Evolutionary conservation across 2,113 vertebrate species (phyloP).

Genomic region (Gambusia affinis): DNA sequence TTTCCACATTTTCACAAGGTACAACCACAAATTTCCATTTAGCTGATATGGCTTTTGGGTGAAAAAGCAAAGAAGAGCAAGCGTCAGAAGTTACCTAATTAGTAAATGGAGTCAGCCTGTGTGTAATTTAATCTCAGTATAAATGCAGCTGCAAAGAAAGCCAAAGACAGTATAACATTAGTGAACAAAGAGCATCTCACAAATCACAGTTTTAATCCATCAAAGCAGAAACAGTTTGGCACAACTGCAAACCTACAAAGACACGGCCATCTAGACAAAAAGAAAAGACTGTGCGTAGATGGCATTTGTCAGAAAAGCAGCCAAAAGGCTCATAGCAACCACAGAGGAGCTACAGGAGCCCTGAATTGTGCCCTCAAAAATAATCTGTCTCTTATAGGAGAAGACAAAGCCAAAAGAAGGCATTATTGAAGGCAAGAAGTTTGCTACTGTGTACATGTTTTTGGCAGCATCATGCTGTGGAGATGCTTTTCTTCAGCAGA

Average conservation of each 20-base stretch:
- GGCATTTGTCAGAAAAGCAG: not conserved
- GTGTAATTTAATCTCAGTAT: not conserved
- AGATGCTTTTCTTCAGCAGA: not conserved
- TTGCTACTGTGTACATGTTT: not conserved
- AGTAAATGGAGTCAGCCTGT: not conserved
- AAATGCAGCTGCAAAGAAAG: not conserved
- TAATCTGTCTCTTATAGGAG: not conserved
- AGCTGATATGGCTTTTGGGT: not conserved
- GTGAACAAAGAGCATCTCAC: not conserved
- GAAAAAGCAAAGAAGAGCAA: not conserved
- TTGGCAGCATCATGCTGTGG: not conserved
- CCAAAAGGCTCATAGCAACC: not conserved
- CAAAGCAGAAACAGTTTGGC: not conserved
- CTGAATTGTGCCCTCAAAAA: not conserved
- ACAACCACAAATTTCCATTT: not conserved
- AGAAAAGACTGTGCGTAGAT: not conserved
- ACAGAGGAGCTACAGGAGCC: not conserved
- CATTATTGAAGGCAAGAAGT: not conserved
- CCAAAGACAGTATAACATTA: no score
- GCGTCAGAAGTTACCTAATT: no score
- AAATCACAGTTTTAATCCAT: no score
- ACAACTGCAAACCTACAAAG: not conserved
- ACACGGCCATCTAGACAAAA: not conserved
- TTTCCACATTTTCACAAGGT: not conserved
- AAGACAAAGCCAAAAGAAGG: not conserved